phyloP scores from a whole-genome alignment of 2,888 invertebrate genomes.

The Caenorhabditis uteleia region DNA sequence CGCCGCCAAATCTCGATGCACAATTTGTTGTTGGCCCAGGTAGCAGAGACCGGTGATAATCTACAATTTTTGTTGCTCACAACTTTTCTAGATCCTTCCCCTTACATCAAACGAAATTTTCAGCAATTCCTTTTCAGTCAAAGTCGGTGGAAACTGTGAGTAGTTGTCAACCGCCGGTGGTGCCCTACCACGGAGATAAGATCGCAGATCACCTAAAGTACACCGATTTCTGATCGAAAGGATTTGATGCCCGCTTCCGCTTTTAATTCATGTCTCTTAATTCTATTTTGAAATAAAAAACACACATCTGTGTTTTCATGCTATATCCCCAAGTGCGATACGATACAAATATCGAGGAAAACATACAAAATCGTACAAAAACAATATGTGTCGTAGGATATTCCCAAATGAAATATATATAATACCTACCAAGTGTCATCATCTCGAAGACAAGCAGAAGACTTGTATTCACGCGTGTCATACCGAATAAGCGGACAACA shows the following conservation, averaged over 20 bases:
- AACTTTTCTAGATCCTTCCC: too few relatives aligned
- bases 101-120: conserved; percentile 78
- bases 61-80: conserved; percentile 74
- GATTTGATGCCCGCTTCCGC: too few relatives aligned
- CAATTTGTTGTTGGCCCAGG: conserved; percentile 83
- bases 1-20: conserved; percentile 85
- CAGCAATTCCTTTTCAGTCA: conserved; percentile 52
- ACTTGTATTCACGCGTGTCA: conserved; percentile 71
- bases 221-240: background rate
- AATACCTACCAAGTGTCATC: conserved; percentile 84
- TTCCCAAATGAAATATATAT: background rate
- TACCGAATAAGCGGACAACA: conserved; percentile 76
- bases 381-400: background rate
- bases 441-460: conserved; percentile 93
- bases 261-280: too few relatives aligned
- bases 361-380: too few relatives aligned
- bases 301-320: too few relatives aligned
- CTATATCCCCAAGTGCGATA: too few relatives aligned
- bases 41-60: conserved; percentile 79
- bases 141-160: conserved; percentile 78
- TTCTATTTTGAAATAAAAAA: too few relatives aligned
- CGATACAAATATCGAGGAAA: too few relatives aligned
- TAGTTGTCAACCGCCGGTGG: conserved; percentile 44
- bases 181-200: conserved; percentile 51
- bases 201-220: conserved; percentile 56